phyloP scores from a whole-genome alignment of 2,113 vertebrate genomes.

The Mobula birostris region DNA sequence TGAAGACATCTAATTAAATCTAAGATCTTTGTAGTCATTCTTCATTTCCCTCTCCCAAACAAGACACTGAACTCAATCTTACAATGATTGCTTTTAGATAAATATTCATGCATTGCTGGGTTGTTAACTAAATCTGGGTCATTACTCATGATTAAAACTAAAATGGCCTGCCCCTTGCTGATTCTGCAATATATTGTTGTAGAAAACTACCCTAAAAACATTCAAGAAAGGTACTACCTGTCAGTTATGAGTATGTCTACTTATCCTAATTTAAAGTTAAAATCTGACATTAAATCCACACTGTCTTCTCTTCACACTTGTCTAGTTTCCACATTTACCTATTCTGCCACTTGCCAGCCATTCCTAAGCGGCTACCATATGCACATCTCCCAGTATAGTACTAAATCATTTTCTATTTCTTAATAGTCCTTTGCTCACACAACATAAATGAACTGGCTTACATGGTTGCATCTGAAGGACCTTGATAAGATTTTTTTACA shows the following conservation, averaged over 20 bases:
- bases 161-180: neutral
- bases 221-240: neutral
- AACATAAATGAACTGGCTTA: neutral
- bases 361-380: neutral
- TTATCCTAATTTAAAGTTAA: neutral
- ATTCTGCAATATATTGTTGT: neutral
- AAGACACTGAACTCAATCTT: no score
- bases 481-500: neutral
- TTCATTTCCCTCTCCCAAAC: no score
- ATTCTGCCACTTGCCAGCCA: neutral
- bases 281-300: neutral
- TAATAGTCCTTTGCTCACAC: neutral
- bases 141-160: neutral
- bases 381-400: neutral
- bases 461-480: neutral
- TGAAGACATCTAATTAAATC: no score
- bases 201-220: neutral
- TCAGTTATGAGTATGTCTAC: neutral
- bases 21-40: no score
- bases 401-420: neutral
- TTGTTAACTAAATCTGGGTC: no score
- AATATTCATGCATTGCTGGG: no score
- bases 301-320: neutral
- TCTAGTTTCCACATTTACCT: neutral
- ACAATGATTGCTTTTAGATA: no score